Percentiles rank a stretch among this genome's conserved stretches.
Evolutionary conservation across 2,113 vertebrate species (phyloP).

Genomic region (Triplophysa rosa): DNA sequence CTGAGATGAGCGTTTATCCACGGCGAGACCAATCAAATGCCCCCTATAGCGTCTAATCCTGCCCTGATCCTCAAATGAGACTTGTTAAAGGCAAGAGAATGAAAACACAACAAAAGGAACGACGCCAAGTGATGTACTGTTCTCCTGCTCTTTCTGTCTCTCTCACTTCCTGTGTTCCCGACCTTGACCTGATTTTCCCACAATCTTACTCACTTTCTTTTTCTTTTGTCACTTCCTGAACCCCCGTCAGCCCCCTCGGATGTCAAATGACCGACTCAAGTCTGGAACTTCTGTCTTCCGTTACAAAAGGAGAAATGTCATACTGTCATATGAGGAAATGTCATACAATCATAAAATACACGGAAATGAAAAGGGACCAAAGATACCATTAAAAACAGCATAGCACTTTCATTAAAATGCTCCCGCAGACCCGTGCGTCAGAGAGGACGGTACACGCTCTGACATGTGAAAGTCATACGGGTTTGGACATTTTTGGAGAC

Average conservation of each 20-base stretch:
- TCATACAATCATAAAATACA: no score
- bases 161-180: constrained; percentile 13
- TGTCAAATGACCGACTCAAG: neutral
- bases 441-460: no score
- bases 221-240: neutral
- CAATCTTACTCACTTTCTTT: constrained; percentile 1
- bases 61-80: constrained; percentile 36
- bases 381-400: no score
- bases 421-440: no score
- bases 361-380: no score
- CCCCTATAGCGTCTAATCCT: constrained; percentile 46
- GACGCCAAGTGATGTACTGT: neutral
- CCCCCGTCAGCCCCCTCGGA: neutral
- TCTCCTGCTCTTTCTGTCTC: neutral
- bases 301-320: no score
- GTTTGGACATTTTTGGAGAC: neutral
- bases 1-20: constrained; percentile 39
- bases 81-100: constrained; percentile 38
- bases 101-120: constrained; percentile 48
- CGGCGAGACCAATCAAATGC: constrained; percentile 41
- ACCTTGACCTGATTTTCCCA: constrained; percentile 15
- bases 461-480: no score
- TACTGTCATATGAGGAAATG: no score
- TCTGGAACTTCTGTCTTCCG: no score
- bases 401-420: no score